phyloP scores from a whole-genome alignment of 2,113 vertebrate genomes.

The Acanthochromis polyacanthus region DNA sequence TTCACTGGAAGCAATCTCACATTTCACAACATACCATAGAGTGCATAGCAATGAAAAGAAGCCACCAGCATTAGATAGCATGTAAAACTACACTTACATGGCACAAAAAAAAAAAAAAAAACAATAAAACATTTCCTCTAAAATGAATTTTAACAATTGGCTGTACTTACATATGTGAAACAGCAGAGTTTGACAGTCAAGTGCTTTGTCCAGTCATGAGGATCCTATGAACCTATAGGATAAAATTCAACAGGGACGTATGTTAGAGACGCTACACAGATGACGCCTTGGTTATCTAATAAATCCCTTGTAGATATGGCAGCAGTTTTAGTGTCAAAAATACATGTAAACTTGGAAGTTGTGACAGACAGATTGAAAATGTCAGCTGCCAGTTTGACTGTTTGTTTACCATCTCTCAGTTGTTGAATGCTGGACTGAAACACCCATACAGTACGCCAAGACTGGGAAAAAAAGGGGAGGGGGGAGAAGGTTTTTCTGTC shows the following conservation, averaged over 20 bases:
- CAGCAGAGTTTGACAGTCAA: background rate
- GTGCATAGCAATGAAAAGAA: background rate
- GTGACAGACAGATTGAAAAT: constrained; percentile 20
- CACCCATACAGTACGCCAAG: background rate
- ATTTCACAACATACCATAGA: background rate
- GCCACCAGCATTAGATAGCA: background rate
- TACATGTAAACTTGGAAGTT: background rate
- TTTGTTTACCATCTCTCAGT: constrained; percentile 12
- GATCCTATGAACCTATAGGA: background rate
- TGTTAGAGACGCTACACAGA: background rate
- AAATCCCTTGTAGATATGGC: background rate
- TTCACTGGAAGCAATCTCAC: background rate
- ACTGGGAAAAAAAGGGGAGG: background rate
- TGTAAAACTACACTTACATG: background rate
- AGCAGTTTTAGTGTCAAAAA: background rate
- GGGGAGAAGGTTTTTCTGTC: background rate
- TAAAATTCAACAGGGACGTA: background rate
- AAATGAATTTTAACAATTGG: background rate
- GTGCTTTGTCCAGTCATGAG: background rate
- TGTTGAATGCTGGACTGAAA: constrained; percentile 10
- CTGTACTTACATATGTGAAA: constrained; percentile 7
- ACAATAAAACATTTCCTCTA: background rate
- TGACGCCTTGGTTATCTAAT: background rate
- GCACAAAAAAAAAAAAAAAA: no score
- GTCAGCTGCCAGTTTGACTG: constrained; percentile 13